These are phyloP conservation scores for Tretioscincus oriximinensis DNA, from an alignment of 2,113 vertebrate species.

Conservation along the genomic window DNA sequence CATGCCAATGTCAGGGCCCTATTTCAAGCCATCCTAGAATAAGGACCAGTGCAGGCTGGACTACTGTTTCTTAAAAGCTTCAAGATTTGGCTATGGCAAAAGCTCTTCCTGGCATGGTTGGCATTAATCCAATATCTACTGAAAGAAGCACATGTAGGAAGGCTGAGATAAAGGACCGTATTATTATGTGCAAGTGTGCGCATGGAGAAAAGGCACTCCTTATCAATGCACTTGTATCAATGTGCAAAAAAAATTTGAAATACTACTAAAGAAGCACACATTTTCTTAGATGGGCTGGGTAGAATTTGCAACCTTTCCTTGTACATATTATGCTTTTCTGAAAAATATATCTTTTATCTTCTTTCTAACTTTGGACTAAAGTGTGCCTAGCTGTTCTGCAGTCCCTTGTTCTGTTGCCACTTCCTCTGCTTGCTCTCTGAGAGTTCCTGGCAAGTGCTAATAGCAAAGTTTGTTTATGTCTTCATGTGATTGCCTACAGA, in stretches of 20 bases:
- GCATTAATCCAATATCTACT: background rate
- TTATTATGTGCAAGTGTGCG: background rate
- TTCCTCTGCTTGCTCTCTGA: conserved; percentile 3
- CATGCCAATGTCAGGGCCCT: too few relatives aligned
- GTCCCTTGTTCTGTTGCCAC: background rate
- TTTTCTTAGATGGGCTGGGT: background rate
- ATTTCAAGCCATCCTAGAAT: too few relatives aligned
- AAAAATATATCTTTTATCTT: conserved; percentile 34
- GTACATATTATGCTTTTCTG: background rate
- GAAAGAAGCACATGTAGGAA: background rate
- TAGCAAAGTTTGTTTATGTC: conserved; percentile 40
- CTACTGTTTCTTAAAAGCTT: background rate
- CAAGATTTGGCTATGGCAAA: background rate
- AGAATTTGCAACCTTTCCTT: conserved; percentile 33
- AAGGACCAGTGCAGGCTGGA: too few relatives aligned
- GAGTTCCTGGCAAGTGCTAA: conserved; percentile 36
- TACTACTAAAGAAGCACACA: background rate
- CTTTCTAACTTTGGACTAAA: conserved; percentile 36
- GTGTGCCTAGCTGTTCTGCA: conserved; percentile 9
- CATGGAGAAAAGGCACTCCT: background rate
- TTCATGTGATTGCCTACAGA: conserved; percentile 76
- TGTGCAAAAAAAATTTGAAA: conserved; percentile 46
- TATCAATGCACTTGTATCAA: background rate
- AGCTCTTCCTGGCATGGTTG: background rate
- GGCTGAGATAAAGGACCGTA: background rate